Percentiles rank a stretch among this genome's conserved stretches.
phyloP scores from a whole-genome alignment of 2,888 invertebrate species.

The Pristionchus maxplancki region DNA sequence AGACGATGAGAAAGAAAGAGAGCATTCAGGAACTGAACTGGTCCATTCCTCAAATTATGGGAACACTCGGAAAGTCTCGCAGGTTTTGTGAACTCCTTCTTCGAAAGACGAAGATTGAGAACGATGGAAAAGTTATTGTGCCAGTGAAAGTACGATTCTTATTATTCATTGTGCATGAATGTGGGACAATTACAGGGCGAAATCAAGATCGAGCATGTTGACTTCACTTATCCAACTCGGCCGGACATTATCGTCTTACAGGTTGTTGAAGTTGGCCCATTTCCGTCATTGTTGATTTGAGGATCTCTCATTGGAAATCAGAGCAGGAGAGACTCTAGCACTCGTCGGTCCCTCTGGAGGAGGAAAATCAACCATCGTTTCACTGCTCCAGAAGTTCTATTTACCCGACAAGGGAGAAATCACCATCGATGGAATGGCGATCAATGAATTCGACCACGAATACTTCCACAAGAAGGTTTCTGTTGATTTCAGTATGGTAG shows the following conservation, averaged over 20 bases:
- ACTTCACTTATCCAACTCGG: not conserved
- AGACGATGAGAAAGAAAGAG: no score
- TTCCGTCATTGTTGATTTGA: no score
- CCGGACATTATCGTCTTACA: not conserved
- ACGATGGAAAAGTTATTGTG: not conserved
- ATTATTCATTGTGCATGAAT: no score
- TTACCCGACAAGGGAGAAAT: constrained; percentile 76
- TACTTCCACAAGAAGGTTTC: constrained; percentile 78
- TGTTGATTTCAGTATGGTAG: no score
- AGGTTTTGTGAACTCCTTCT: constrained; percentile 71
- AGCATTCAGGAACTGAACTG: constrained; percentile 75
- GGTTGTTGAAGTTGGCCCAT: no score
- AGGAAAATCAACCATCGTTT: constrained; percentile 79
- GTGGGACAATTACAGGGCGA: not conserved
- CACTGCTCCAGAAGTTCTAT: constrained; percentile 79
- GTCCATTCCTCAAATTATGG: constrained; percentile 79
- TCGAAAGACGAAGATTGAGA: constrained; percentile 51
- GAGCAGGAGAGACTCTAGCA: constrained; percentile 77
- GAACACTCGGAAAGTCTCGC: constrained; percentile 79
- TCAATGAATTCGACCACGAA: constrained; percentile 77
- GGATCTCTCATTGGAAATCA: no score
- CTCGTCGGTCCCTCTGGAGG: constrained; percentile 79
- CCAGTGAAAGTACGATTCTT: not conserved
- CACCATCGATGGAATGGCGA: constrained; percentile 76
- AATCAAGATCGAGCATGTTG: not conserved